A percentile compares a stretch with the other conserved stretches of the same genome.
These are phyloP conservation scores for Oplegnathus fasciatus DNA, from an alignment of 2,113 vertebrate genomes.

Conservation along the genomic window DNA sequence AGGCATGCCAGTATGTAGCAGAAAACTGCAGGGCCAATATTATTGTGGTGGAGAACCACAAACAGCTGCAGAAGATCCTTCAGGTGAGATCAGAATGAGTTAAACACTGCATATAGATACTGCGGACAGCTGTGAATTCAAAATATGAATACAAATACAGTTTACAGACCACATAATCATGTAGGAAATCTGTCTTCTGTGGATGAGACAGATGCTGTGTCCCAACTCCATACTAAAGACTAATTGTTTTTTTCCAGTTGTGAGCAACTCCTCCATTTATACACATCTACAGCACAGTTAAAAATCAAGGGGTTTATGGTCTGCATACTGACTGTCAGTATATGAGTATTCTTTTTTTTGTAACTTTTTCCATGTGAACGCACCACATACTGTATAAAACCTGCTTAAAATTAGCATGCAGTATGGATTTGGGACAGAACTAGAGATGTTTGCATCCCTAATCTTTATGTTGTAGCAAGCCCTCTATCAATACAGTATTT, in stretches of 20 bases:
- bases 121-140: not conserved
- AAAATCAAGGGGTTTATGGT: no score
- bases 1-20: conserved; percentile 91
- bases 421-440: not conserved
- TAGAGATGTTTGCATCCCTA: not conserved
- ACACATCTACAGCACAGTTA: not conserved
- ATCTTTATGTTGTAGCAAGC: not conserved
- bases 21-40: conserved; percentile 89
- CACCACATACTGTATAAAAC: not conserved
- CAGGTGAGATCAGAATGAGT: conserved; percentile 83
- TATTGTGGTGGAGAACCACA: conserved; percentile 92
- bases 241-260: not conserved
- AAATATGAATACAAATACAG: not conserved
- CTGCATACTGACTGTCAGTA: no score
- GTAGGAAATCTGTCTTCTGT: not conserved
- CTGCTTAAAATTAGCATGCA: not conserved
- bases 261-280: not conserved
- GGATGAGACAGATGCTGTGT: not conserved
- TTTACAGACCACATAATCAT: not conserved
- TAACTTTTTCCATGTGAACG: not conserved
- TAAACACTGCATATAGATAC: not conserved
- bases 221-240: not conserved
- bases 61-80: conserved; percentile 93
- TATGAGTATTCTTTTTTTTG: not conserved
- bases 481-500: not conserved